A percentile compares a stretch with the other conserved stretches of the same genome.
phyloP scores from a whole-genome alignment of 1,140 invertebrate genomes.

The Drosophila quadrilineata region DNA sequence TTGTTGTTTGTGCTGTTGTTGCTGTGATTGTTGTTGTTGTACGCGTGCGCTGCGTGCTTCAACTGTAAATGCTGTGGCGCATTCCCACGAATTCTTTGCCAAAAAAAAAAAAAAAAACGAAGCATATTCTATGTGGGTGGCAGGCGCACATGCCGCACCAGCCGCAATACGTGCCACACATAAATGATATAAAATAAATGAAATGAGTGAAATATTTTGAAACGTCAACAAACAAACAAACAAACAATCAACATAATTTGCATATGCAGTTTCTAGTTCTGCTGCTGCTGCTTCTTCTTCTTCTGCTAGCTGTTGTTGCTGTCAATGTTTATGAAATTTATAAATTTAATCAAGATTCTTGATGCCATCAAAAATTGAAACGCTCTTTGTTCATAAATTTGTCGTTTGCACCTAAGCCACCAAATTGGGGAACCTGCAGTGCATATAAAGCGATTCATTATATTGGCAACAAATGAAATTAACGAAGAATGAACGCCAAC shows the following conservation, averaged over 20 bases:
- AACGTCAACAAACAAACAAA: slow-evolving; percentile 34
- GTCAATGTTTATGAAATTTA: slow-evolving; percentile 19
- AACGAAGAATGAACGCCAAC: neutral
- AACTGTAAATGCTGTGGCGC: slow-evolving; percentile 30
- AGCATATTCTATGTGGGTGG: slow-evolving; percentile 54
- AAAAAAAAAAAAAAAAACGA: too few species aligned
- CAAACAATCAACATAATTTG: slow-evolving; percentile 55
- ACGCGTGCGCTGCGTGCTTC: slow-evolving; percentile 39
- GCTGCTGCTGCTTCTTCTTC: too few species aligned
- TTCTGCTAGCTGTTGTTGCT: too few species aligned
- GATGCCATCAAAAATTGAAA: too few species aligned
- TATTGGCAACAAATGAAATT: slow-evolving; percentile 18
- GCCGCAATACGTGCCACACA: slow-evolving; percentile 43
- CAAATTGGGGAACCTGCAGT: slow-evolving; percentile 11
- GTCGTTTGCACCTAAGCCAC: slow-evolving; percentile 38
- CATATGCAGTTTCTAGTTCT: slow-evolving; percentile 26
- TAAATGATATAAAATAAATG: slow-evolving; percentile 13
- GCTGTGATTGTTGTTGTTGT: neutral
- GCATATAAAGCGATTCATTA: slow-evolving; percentile 53
- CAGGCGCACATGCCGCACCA: too few species aligned
- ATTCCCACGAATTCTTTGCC: slow-evolving; percentile 46
- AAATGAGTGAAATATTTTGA: neutral
- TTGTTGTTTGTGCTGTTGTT: neutral
- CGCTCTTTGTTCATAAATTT: slow-evolving; percentile 52
- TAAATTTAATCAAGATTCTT: too few species aligned